Evolutionary conservation across 2,113 vertebrate genomes (phyloP), one percentile per base, ranked within the genome.

Genomic region (Ailuropoda melanoleuca): DNA sequence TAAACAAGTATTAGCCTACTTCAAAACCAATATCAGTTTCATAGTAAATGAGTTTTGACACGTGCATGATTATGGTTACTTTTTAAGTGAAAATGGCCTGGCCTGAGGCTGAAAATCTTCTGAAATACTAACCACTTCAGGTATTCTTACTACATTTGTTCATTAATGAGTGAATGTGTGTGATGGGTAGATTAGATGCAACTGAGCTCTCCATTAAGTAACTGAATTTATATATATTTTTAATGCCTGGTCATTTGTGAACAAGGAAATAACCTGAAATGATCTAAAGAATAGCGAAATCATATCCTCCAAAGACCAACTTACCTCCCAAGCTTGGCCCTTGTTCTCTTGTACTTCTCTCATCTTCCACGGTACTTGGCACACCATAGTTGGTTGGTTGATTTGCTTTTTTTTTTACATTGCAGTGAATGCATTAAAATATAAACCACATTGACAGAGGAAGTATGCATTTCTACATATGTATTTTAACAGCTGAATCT

Each of bases 21-120:
- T 96, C 74, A 90, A 96, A 96, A 90, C 81, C 26, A 82, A 34
- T 96, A 96, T 96, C 66, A 94, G 85, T 90, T 82, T 97, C 77
- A 93, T 26, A 88, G 92, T 90, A 96, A 96, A 90, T 96, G 90
- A 85, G 88, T 96, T 97, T 95, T 93, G 90, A 93, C 97, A 95
- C 88, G 92, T 94, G 75, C 15, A 39, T 80, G 62, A 96, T 90
- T 97, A 96, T 93, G 80, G 39, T 96, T 92, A 8, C 82, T 88
- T 96, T 97, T 93, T 82, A 93, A 92, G 88, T 90, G 84, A 95
- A 93, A 85, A 97, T 91, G 86, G 55, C 82, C 93, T 94, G 75
- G 85, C 90, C 92, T 56, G 39, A 60, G 80, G 82, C 90, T 19
- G 43, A 93, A 43, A 77, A 23, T 93, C 89, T 96, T 77, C 34